Percentiles rank a stretch among this genome's conserved stretches.
phyloP scores from a whole-genome alignment of 2,797 vertebrate species.

The Sylvilagus floridanus region DNA sequence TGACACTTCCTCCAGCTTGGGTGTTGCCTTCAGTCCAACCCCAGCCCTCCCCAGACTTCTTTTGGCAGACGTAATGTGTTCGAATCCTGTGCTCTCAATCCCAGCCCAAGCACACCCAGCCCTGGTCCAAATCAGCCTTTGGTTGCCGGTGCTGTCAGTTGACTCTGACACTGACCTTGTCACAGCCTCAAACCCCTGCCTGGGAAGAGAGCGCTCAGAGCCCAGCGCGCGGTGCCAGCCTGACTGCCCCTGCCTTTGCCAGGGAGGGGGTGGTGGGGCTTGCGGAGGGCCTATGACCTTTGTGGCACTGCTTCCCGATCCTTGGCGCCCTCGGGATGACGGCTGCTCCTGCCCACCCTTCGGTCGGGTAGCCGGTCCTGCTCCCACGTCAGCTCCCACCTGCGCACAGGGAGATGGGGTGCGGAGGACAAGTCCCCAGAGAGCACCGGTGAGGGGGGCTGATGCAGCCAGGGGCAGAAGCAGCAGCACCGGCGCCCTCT shows the following conservation, averaged over 20 bases:
- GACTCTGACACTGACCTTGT: conserved; percentile 49
- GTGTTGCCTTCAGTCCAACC: not conserved
- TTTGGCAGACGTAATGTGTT: too few relatives aligned
- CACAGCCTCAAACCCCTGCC: not conserved
- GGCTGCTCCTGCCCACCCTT: too few relatives aligned
- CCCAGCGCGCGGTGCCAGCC: too few relatives aligned
- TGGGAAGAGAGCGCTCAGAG: too few relatives aligned
- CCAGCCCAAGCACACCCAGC: not conserved
- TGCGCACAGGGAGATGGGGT: too few relatives aligned
- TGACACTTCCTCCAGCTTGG: not conserved
- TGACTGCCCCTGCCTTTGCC: not conserved
- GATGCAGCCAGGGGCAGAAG: too few relatives aligned
- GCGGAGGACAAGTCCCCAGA: too few relatives aligned
- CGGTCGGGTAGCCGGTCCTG: too few relatives aligned
- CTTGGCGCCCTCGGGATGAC: too few relatives aligned
- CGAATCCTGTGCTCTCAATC: not conserved
- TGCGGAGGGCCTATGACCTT: not conserved
- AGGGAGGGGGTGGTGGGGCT: not conserved
- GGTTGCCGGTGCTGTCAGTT: not conserved
- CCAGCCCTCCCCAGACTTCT: not conserved
- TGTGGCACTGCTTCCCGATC: not conserved
- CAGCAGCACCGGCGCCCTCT: too few relatives aligned
- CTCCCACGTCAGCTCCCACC: too few relatives aligned
- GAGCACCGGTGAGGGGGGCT: too few relatives aligned
- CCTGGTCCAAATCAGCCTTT: not conserved